phyloP scores from a whole-genome alignment of 2,888 invertebrate genomes.

The Alviniconcha strummeri region DNA sequence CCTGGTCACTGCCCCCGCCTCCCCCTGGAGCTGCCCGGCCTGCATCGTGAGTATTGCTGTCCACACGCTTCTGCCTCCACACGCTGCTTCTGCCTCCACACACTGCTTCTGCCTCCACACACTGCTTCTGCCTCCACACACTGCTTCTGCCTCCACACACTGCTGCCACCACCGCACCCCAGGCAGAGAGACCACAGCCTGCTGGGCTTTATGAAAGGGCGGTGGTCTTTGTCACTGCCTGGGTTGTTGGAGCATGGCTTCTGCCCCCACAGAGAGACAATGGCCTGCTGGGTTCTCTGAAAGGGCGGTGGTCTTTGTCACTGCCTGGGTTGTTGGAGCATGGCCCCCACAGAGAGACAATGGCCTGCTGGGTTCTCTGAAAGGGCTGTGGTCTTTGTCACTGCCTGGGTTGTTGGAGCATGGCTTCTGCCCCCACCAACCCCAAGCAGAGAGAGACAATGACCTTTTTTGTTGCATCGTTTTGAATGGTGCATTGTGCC shows the following conservation, averaged over 20 bases:
- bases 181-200: neutral
- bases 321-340: too few relatives aligned
- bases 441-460: too few relatives aligned
- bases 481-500: too few relatives aligned
- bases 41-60: conserved; percentile 61
- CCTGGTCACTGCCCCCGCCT: conserved; percentile 47
- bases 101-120: neutral
- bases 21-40: conserved; percentile 66
- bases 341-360: neutral
- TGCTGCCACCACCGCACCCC: too few relatives aligned
- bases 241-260: neutral
- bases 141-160: too few relatives aligned
- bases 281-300: neutral
- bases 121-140: neutral
- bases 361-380: neutral
- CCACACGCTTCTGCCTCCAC: neutral
- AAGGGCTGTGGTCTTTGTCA: neutral
- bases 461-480: too few relatives aligned
- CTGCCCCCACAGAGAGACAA: neutral
- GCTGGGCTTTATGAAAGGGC: neutral
- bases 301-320: neutral
- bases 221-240: neutral
- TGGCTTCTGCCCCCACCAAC: neutral
- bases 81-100: too few relatives aligned
- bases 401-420: neutral